Evolutionary conservation across 2,888 invertebrate genomes (phyloP).

Genomic region (Eristalis intricaria): DNA sequence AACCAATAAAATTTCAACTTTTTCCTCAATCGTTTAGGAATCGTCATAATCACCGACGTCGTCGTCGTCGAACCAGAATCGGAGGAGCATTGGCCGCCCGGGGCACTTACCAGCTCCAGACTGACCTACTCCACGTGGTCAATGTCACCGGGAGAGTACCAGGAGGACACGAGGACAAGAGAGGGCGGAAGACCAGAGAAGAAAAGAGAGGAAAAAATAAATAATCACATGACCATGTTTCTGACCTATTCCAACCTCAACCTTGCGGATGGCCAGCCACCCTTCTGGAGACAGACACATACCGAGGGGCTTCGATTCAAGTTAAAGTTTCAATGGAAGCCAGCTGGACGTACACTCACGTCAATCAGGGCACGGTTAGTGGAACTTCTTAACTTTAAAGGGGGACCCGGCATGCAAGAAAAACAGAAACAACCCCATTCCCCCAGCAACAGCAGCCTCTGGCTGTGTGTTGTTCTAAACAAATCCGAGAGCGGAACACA

Average conservation of each 20-base stretch:
- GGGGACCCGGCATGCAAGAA: neutral
- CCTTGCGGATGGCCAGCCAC: conserved; percentile 30
- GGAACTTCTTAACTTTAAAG: conserved; percentile 60
- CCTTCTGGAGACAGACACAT: neutral
- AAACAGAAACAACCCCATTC: neutral
- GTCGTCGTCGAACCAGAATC: conserved; percentile 31
- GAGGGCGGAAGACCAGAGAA: neutral
- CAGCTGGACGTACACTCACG: neutral
- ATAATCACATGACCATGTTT: conserved; percentile 38
- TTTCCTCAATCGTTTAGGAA: conserved; percentile 1
- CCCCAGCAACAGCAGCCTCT: neutral
- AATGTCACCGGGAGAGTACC: conserved; percentile 21
- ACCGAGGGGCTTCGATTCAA: neutral
- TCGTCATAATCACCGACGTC: conserved; percentile 43
- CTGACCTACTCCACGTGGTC: conserved; percentile 24
- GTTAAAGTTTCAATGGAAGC: neutral
- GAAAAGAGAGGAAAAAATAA: conserved; percentile 2
- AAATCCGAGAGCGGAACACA: conserved; percentile 3
- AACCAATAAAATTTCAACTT: conserved; percentile 67
- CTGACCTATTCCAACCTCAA: conserved; percentile 51
- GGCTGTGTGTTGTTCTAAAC: neutral
- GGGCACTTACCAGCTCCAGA: conserved; percentile 23
- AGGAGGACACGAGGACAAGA: neutral
- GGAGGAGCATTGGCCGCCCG: neutral
- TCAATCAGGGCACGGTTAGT: conserved; percentile 7